Conservation (phyloP, 2,797 vertebrate genomes). For the Megalops cyprinoides region DNA sequence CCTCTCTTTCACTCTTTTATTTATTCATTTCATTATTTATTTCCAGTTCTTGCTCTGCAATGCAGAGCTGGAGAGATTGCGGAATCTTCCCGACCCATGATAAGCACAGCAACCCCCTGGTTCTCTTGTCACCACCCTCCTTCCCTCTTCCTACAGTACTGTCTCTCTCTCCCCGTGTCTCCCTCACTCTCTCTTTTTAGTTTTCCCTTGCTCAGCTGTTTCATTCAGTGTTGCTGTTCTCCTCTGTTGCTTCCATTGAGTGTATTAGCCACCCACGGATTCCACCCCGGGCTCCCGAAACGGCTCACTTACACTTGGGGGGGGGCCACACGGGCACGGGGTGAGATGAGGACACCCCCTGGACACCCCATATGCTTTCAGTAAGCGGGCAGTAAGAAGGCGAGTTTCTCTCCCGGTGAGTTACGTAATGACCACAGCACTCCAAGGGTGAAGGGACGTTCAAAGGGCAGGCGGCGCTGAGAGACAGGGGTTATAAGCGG, state of each 20-base stretch:
- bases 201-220: not conserved
- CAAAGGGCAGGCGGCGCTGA: not conserved
- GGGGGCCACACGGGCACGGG: not conserved
- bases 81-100: not conserved
- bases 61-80: constrained; percentile 51
- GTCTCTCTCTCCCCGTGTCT: constrained; percentile 36
- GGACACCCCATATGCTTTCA: not conserved
- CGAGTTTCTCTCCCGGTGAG: not conserved
- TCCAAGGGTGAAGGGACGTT: not conserved
- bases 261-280: constrained; percentile 52
- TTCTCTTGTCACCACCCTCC: not conserved
- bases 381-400: not conserved
- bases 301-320: constrained; percentile 53
- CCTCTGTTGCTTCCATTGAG: constrained; percentile 14
- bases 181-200: constrained; percentile 3
- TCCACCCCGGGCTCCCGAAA: constrained; percentile 45
- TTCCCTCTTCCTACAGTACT: not conserved
- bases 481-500: not conserved
- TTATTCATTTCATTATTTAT: constrained; percentile 54
- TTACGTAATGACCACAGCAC: not conserved
- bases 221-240: not conserved
- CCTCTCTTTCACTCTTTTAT: constrained; percentile 44
- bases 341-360: constrained; percentile 15
- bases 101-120: not conserved
- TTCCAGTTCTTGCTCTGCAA: constrained; percentile 56